Conservation (phyloP, 2,797 vertebrate genomes). For the Hyperoplus immaculatus region DNA sequence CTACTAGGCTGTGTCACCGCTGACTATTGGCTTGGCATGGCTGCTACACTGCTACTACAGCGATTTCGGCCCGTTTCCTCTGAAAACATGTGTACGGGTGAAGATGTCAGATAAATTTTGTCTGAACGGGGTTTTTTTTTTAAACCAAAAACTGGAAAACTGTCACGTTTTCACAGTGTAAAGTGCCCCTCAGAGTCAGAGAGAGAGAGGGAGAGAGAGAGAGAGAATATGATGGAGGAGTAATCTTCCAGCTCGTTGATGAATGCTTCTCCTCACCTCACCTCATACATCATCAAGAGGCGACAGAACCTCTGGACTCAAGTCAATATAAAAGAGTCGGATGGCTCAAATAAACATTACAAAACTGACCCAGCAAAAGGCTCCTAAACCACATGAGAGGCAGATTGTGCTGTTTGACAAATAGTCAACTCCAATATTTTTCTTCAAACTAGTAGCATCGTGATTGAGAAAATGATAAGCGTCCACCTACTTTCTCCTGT, state of each 20-base stretch:
- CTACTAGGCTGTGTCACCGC: too few species aligned
- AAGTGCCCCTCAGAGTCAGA: too few species aligned
- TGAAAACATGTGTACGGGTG: too few species aligned
- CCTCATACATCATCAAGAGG: constrained; percentile 66
- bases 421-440: not conserved
- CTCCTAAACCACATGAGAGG: not conserved
- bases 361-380: constrained; percentile 4
- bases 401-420: not conserved
- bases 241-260: constrained; percentile 68
- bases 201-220: constrained; percentile 13
- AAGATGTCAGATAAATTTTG: too few species aligned
- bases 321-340: constrained; percentile 47
- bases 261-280: constrained; percentile 48
- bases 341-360: constrained; percentile 16
- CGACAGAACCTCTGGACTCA: constrained; percentile 54
- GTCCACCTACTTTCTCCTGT: not conserved
- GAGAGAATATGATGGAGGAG: constrained; percentile 50
- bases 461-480: not conserved
- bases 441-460: not conserved
- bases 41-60: too few species aligned
- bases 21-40: too few species aligned
- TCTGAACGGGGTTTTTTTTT: too few species aligned
- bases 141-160: too few species aligned
- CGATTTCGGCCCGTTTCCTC: too few species aligned
- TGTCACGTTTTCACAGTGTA: too few species aligned